These are phyloP conservation scores for Onthophagus sagittarius DNA, from an alignment of 2,888 invertebrate species.

Conservation along the genomic window DNA sequence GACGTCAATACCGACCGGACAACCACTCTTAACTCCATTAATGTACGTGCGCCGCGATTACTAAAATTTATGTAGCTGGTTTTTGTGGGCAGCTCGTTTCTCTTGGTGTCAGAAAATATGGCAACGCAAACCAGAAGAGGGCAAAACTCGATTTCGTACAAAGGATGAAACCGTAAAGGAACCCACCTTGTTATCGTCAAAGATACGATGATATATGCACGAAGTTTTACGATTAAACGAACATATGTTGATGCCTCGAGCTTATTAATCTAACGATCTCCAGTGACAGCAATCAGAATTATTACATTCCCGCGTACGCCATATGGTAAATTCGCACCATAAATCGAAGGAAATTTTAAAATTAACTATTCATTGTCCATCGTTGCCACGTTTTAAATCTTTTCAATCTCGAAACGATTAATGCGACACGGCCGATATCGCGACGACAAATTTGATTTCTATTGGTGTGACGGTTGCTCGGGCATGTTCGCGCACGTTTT, in stretches of 20 bases:
- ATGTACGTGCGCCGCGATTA: slow-evolving; percentile 27
- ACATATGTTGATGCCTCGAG: background rate
- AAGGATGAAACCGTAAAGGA: background rate
- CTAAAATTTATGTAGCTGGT: slow-evolving; percentile 28
- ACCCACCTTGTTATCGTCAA: background rate
- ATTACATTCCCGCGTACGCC: background rate
- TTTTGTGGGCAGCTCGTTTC: slow-evolving; percentile 17
- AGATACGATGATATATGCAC: background rate
- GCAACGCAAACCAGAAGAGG: background rate
- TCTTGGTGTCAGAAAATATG: background rate
- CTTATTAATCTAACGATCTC: background rate
- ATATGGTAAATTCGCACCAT: background rate
- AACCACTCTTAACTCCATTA: slow-evolving; percentile 29
- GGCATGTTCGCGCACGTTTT: background rate
- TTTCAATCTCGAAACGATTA: background rate
- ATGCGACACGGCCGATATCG: background rate
- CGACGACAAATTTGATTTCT: background rate
- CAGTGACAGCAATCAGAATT: background rate
- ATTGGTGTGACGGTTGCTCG: background rate
- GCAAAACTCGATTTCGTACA: background rate
- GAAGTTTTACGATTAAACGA: background rate
- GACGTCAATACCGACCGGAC: slow-evolving; percentile 32
- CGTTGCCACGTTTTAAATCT: background rate
- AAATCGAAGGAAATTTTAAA: background rate
- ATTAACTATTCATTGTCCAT: background rate